These are phyloP conservation scores for Crematogaster levior DNA, from an alignment of 2,888 invertebrate genomes.

Conservation along the genomic window DNA sequence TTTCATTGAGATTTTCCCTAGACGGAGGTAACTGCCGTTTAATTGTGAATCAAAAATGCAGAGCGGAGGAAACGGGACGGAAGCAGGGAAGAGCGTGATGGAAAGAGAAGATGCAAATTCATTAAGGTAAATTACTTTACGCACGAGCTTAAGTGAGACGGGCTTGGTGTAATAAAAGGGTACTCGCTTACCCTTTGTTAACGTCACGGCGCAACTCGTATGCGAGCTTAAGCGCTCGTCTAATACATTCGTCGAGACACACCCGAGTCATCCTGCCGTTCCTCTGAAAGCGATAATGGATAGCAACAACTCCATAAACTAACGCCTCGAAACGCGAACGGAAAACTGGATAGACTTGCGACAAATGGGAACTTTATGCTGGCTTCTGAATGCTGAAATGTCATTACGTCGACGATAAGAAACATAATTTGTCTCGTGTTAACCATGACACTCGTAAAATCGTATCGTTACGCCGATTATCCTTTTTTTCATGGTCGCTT, in stretches of 20 bases:
- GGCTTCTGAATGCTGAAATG: slow-evolving; percentile 2
- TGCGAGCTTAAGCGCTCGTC: slow-evolving; percentile 69
- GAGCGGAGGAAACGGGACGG: slow-evolving; percentile 22
- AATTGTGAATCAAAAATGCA: slow-evolving; percentile 51
- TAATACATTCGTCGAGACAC: slow-evolving; percentile 72
- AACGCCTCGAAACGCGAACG: slow-evolving; percentile 61
- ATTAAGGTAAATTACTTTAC: slow-evolving; percentile 74
- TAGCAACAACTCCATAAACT: slow-evolving; percentile 80
- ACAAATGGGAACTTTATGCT: slow-evolving; percentile 19
- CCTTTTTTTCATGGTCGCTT: not conserved
- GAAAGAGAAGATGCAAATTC: slow-evolving; percentile 68
- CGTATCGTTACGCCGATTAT: not conserved
- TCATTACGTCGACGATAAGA: not conserved
- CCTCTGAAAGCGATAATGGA: slow-evolving; percentile 77
- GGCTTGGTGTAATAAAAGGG: slow-evolving; percentile 72
- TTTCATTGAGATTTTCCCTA: slow-evolving; percentile 44
- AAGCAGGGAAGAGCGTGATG: slow-evolving; percentile 17
- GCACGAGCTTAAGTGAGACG: slow-evolving; percentile 69
- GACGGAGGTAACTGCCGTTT: slow-evolving; percentile 35
- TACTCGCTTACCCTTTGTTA: slow-evolving; percentile 74
- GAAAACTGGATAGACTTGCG: slow-evolving; percentile 47
- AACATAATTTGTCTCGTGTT: not conserved
- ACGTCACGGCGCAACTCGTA: slow-evolving; percentile 72
- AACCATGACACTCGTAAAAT: not conserved
- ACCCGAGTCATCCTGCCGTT: slow-evolving; percentile 57